These are phyloP conservation scores for Apogon talboti DNA, from an alignment of 2,797 vertebrate genomes.

Conservation along the genomic window DNA sequence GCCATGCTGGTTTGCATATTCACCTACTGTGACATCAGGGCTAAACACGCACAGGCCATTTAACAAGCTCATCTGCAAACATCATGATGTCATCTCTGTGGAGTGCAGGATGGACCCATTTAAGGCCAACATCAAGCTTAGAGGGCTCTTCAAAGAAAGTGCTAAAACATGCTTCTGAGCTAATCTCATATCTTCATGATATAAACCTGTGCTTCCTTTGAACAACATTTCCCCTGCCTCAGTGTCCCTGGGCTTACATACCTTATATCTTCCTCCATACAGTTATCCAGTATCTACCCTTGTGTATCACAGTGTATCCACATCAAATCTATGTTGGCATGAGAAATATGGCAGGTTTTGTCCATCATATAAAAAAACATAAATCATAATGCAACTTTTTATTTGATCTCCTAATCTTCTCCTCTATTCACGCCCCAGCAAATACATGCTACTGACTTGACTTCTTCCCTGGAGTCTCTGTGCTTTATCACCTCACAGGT, in stretches of 20 bases:
- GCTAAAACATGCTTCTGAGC: conserved; percentile 39
- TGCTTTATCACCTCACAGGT: too few species aligned
- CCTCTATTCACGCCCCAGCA: too few species aligned
- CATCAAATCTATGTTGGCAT: background rate
- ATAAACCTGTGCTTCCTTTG: conserved; percentile 38
- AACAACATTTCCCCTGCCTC: conserved; percentile 11
- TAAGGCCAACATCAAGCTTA: conserved; percentile 55
- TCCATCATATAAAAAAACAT: background rate
- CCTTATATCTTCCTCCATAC: background rate
- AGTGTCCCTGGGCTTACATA: background rate
- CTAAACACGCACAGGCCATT: conserved; percentile 71
- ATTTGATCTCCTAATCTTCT: too few species aligned
- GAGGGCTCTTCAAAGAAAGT: conserved; percentile 50
- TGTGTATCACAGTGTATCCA: conserved; percentile 13
- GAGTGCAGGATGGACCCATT: conserved; percentile 72
- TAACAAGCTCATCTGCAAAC: conserved; percentile 76
- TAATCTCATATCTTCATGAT: conserved; percentile 41
- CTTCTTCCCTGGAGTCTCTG: too few species aligned
- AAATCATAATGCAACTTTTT: too few species aligned
- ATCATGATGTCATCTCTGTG: conserved; percentile 75
- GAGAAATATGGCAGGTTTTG: conserved; percentile 4
- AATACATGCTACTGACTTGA: too few species aligned
- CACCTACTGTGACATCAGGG: conserved; percentile 72
- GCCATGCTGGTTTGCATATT: conserved; percentile 71
- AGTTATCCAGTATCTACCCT: conserved; percentile 4